phyloP scores from a whole-genome alignment of 2,113 vertebrate species.

The Poecilia latipinna region DNA sequence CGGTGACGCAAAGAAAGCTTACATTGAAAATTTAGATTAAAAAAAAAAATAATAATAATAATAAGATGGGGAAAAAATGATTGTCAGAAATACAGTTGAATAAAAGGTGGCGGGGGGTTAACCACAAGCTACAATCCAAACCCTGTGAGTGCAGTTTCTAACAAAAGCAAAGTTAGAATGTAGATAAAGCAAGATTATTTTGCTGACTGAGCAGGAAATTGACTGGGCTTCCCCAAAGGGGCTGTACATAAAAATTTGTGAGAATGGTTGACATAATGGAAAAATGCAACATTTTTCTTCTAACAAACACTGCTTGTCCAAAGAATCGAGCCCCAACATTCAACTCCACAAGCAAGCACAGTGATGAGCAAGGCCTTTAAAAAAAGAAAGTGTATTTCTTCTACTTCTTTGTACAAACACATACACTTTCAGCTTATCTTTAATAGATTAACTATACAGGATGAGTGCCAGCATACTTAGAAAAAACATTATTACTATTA shows the following conservation, averaged over 20 bases:
- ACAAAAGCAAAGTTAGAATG: constrained; percentile 18
- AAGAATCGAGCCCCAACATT: constrained; percentile 41
- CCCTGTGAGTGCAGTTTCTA: constrained; percentile 10
- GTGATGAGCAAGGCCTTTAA: constrained; percentile 12
- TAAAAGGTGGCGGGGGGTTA: background rate
- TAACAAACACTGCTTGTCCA: constrained; percentile 56
- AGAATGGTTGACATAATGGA: constrained; percentile 37
- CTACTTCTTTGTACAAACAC: background rate
- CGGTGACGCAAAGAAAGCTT: constrained; percentile 3
- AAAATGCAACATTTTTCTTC: constrained; percentile 66
- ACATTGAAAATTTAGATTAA: constrained; percentile 4
- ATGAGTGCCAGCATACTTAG: constrained; percentile 5
- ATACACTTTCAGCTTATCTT: background rate
- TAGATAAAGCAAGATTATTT: constrained; percentile 15
- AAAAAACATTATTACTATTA: constrained; percentile 13
- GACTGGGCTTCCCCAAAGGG: constrained; percentile 43
- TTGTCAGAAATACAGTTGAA: constrained; percentile 1
- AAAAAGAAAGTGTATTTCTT: constrained; percentile 9
- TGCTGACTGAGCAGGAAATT: constrained; percentile 46
- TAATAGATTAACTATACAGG: constrained; percentile 9
- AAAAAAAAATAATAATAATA: too few relatives aligned
- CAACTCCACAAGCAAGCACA: constrained; percentile 32
- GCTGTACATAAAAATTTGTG: constrained; percentile 35
- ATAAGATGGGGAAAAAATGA: constrained; percentile 1
- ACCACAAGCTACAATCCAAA: constrained; percentile 6